A percentile compares a stretch with the other conserved stretches of the same genome.
Evolutionary conservation across 2,797 vertebrate species (phyloP).

Genomic region (Pantherophis alleghaniensis): DNA sequence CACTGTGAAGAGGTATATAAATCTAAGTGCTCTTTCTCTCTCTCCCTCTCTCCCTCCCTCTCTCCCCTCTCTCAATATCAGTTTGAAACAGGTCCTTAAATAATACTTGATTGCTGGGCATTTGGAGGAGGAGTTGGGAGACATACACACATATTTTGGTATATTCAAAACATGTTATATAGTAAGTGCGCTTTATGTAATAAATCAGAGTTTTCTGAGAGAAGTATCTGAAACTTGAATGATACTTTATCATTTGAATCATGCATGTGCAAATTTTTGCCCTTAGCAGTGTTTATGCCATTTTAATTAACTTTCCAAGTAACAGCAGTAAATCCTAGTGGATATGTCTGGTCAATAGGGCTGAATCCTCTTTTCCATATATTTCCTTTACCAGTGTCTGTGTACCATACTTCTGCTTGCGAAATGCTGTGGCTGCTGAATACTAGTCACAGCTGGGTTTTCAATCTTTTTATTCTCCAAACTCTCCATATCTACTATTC

Average conservation of each 20-base stretch:
- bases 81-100: slow-evolving; percentile 51
- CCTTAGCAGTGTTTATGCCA: background rate
- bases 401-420: slow-evolving; percentile 34
- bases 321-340: background rate
- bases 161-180: background rate
- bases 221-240: background rate
- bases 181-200: background rate
- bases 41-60: slow-evolving; percentile 30
- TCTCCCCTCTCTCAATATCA: slow-evolving; percentile 27
- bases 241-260: background rate
- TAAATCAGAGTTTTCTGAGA: background rate
- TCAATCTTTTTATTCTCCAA: slow-evolving; percentile 11
- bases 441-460: background rate
- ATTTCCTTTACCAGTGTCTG: background rate
- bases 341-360: background rate
- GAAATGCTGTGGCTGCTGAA: slow-evolving; percentile 2
- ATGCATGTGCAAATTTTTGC: background rate
- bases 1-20: no score
- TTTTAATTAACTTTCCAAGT: background rate
- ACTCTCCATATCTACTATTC: background rate
- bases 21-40: background rate
- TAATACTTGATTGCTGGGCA: background rate
- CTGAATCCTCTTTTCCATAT: background rate
- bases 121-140: background rate
- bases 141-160: background rate